Percentiles rank a stretch among this genome's conserved stretches.
These are phyloP conservation scores for Plestiodon gilberti DNA, from an alignment of 2,113 vertebrate species.

Conservation along the genomic window DNA sequence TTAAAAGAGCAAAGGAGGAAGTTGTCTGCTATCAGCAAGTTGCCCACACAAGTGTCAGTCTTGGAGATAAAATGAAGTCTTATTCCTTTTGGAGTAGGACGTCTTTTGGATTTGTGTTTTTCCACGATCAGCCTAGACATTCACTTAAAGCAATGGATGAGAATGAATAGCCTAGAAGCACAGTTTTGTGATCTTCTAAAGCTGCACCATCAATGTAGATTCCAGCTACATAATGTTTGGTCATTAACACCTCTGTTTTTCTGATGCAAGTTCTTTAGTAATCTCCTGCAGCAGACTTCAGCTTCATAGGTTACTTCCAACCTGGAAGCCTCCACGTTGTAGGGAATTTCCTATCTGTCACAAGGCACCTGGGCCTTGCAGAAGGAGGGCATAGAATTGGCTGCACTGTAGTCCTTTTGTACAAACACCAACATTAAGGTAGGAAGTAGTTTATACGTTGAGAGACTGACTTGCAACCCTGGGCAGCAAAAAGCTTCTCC, in stretches of 20 bases:
- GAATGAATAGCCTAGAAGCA: not conserved
- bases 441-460: constrained; percentile 93
- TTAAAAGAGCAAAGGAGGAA: not conserved
- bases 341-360: not conserved
- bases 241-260: not conserved
- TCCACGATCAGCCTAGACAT: not conserved
- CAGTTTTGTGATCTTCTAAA: not conserved
- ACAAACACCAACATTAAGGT: constrained; percentile 72
- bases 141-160: not conserved
- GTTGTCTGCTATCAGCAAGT: not conserved
- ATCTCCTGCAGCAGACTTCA: too few relatives aligned
- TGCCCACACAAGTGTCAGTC: not conserved
- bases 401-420: not conserved
- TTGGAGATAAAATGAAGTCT: not conserved
- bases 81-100: not conserved
- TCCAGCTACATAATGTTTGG: not conserved
- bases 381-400: not conserved
- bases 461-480: constrained; percentile 94
- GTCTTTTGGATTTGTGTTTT: too few relatives aligned
- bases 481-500: constrained; percentile 91
- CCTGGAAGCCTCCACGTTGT: not conserved
- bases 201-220: not conserved
- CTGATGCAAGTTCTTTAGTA: not conserved
- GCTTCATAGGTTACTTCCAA: too few relatives aligned
- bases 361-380: not conserved